Evolutionary conservation across 2,113 vertebrate genomes (phyloP).

Genomic region (Mugil cephalus): DNA sequence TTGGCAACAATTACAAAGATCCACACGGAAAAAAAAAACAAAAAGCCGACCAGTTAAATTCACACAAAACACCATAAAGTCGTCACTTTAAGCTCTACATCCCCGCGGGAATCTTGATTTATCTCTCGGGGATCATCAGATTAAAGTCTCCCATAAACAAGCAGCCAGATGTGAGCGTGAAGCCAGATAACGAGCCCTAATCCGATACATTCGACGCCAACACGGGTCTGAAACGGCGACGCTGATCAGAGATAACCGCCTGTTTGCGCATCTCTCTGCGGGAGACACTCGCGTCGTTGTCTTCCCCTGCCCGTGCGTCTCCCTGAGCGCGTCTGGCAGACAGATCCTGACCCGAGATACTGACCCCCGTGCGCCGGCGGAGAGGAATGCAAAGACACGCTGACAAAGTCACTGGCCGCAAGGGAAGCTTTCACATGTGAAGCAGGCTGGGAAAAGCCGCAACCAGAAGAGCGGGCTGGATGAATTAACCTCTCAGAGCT

Average conservation of each 20-base stretch:
- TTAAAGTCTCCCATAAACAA: conserved; percentile 23
- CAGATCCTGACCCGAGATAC: conserved; percentile 52
- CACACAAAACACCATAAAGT: not conserved
- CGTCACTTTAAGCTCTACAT: not conserved
- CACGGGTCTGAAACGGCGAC: conserved; percentile 13
- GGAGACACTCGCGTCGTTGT: conserved; percentile 26
- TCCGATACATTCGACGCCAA: conserved; percentile 44
- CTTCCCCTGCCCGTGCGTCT: conserved; percentile 12
- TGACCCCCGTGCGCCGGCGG: conserved; percentile 43
- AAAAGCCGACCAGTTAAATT: not conserved
- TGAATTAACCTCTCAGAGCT: not conserved
- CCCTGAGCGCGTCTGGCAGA: conserved; percentile 31
- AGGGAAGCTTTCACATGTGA: conserved; percentile 21
- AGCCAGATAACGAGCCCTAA: conserved; percentile 46
- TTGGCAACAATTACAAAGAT: no score
- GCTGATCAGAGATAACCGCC: conserved; percentile 40
- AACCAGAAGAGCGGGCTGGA: conserved; percentile 3
- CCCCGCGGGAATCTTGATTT: not conserved
- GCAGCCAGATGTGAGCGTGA: conserved; percentile 22
- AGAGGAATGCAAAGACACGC: conserved; percentile 46
- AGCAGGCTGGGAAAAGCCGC: not conserved
- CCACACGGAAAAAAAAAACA: no score
- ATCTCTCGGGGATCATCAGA: conserved; percentile 24
- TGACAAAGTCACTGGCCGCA: conserved; percentile 15
- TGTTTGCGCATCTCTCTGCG: conserved; percentile 38